Conservation (phyloP, 2,888 invertebrate genomes). For the Sminthurinus aureus region DNA sequence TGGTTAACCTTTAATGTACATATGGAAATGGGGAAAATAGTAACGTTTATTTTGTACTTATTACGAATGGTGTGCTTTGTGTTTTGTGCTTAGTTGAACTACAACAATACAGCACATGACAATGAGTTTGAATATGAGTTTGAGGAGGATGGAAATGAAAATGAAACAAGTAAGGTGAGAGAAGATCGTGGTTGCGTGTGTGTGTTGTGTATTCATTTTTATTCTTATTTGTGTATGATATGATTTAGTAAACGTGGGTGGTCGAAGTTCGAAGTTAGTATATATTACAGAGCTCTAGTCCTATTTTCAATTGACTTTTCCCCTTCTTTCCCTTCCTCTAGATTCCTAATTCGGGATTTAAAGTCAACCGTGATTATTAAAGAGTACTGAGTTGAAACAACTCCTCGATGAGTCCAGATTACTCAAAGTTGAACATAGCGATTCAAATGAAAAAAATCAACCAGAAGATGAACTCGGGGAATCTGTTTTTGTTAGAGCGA, state of each 20-base stretch:
- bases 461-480: background rate
- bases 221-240: conserved; percentile 26
- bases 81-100: background rate
- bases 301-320: conserved; percentile 39
- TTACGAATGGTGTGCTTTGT: background rate
- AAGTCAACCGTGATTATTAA: conserved; percentile 40
- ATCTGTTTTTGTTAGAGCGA: too few species aligned
- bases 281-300: too few species aligned
- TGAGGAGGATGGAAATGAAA: background rate
- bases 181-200: conserved; percentile 27
- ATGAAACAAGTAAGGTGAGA: conserved; percentile 17
- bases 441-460: conserved; percentile 4
- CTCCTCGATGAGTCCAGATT: too few species aligned
- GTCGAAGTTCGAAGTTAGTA: conserved; percentile 24
- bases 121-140: too few species aligned
- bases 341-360: conserved; percentile 38
- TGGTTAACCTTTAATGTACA: too few species aligned
- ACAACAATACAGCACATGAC: too few species aligned
- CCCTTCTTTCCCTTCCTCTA: background rate
- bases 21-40: too few species aligned
- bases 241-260: conserved; percentile 42
- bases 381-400: conserved; percentile 29
- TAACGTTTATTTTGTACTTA: conserved; percentile 18
- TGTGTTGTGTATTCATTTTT: conserved; percentile 28
- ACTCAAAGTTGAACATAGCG: background rate